Evolutionary conservation across 2,113 vertebrate species (phyloP), one percentile per base, ranked within the genome.

Genomic region (Asarcornis scutulata): DNA sequence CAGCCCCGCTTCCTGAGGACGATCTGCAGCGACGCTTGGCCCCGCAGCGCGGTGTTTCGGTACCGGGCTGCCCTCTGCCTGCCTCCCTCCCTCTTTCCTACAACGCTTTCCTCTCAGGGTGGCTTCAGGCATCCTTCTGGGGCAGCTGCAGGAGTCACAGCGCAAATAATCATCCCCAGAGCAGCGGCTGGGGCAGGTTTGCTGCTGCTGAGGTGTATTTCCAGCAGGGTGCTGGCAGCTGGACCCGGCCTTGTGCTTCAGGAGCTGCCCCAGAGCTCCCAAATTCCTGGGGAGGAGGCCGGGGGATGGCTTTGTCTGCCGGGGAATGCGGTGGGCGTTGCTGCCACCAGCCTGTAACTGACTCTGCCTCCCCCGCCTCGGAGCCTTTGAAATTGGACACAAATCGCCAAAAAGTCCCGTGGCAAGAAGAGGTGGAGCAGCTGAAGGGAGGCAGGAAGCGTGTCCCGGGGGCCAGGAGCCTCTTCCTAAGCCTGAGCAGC

Each of bases 291-390:
- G 68, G 67, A 88, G 90, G n/a, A 88, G 90, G n/a, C 52, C 69
- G 29, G 13, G 6, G 60, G 38, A 38, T 38, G 38, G 9, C 80
- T 93, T 90, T 94, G 90, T 91, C 80, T 93, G 92, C 82, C 69
- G 64, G 95, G 86, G 95, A 96, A 95, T 94, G 92, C 77, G 29
- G 91, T 89, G 91, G 96, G 92, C 6, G 83, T 88, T 94, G 4
- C 80, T 96, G 92, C 92, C 0, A 23, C 66, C 9, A 3, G 82
- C 26, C 0, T 71, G 46, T 8, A 52, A 14, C 68, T 46, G 31
- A 26, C 20, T 17, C 18, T 16, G 48, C 36, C 31, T 66, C 36
- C n/a, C 60, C 17, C 13, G 40, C 5, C 40, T 40, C 40, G 40
- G 40, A 40, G 40, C 40, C 95, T 94, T 92, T 91, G 92, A 88